phyloP scores from a whole-genome alignment of 2,888 invertebrate genomes.

The Matsumyia berberina region DNA sequence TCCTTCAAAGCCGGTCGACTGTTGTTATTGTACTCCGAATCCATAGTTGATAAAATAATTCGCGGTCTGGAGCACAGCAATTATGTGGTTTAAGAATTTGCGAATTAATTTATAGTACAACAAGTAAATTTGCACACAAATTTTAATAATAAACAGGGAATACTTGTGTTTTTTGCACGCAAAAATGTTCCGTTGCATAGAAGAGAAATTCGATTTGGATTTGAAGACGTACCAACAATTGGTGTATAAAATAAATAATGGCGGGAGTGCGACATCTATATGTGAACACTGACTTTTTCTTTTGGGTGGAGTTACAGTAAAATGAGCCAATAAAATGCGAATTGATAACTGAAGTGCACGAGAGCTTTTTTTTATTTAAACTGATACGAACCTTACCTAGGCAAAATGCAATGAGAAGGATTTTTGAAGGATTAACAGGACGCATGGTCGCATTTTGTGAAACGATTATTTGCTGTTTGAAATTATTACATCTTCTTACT shows the following conservation, averaged over 20 bases:
- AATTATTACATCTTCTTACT: background rate
- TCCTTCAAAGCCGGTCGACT: conserved; percentile 67
- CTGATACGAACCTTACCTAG: no score
- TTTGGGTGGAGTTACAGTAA: conserved; percentile 31
- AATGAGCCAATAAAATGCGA: no score
- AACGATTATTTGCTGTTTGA: conserved; percentile 14
- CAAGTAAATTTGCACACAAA: no score
- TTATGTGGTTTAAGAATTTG: background rate
- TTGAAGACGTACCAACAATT: conserved; percentile 56
- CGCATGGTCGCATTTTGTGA: conserved; percentile 52
- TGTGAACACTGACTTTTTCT: background rate
- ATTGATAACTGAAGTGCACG: no score
- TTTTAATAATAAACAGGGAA: conserved; percentile 11
- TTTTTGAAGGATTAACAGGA: conserved; percentile 67
- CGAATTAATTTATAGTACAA: no score
- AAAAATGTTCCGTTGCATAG: conserved; percentile 68
- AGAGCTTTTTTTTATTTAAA: no score
- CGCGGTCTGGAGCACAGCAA: background rate
- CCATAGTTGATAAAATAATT: conserved; percentile 20
- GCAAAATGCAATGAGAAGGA: conserved; percentile 35
- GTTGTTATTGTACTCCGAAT: conserved; percentile 50
- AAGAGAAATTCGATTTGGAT: conserved; percentile 74
- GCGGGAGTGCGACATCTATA: conserved; percentile 42
- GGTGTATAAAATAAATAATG: conserved; percentile 12
- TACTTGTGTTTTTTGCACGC: conserved; percentile 20